Base-by-base conservation (phyloP, 2,888 invertebrate species). In the Chymomyza amoena region DNA sequence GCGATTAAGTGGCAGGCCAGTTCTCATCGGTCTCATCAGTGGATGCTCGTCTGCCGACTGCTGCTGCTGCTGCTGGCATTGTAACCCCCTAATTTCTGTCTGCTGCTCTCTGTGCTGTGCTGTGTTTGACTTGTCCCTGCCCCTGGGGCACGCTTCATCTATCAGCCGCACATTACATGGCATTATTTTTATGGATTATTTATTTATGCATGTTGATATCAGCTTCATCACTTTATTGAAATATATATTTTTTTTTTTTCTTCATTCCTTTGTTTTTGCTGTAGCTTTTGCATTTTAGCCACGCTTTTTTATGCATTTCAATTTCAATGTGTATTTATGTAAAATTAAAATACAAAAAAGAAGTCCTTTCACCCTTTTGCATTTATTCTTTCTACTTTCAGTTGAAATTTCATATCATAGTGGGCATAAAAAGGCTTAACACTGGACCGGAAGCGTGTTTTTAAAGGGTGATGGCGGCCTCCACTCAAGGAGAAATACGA, bases 401-500 rank as follows among this genome's bases (percentile, higher is more conserved):
- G 90, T 88, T 89, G 86, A 79, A 89, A 83, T 89, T 90, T 89
- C 88, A 87, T 87, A 90, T 87, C 84, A 89, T 86, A 89, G 81
- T 84, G 90, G 90, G 90, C 90, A 89, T 90, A 87, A 91, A 90
- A 91, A 90, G 90, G 91, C 91, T 91, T 91, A 91, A 91, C 91
- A 91, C 91, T 91, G 91, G 91, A 91, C 91, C 90, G 88, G 90
- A 91, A 90, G 88, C 89, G 91, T 91, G 91, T 91, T 89, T 89
- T 90, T 91, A 91, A 91, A 91, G 91, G 91, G 91, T 91, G 91
- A 92, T 92, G 92, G 92, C 92, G 93, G 94, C 95, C 92, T 94
- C 94, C 92, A 94, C 95, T 92, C 95, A 95, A 93, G 95, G 95
- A 93, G 95, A 95, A 93, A 95, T 95, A 92, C 94, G 95, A 94